These are phyloP conservation scores for Athalia cordata DNA, from an alignment of 2,888 invertebrate genomes.

Conservation along the genomic window DNA sequence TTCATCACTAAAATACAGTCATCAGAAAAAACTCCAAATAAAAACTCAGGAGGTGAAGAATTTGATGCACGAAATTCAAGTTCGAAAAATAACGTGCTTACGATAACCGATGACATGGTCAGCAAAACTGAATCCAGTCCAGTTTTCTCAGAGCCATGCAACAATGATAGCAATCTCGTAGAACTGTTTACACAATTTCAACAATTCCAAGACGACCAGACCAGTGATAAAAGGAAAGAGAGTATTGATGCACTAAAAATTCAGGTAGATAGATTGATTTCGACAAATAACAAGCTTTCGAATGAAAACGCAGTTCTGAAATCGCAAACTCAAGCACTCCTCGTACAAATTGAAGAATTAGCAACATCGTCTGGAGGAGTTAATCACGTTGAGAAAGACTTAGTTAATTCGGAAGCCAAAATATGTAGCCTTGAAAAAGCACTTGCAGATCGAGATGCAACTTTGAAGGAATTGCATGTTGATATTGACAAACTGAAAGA, in stretches of 20 bases:
- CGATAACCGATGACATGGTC: background rate
- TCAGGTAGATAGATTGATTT: slow-evolving; percentile 51
- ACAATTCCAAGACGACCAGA: slow-evolving; percentile 60
- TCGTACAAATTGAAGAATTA: background rate
- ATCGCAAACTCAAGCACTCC: background rate
- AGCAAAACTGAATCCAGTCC: background rate
- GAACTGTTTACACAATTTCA: slow-evolving; percentile 57
- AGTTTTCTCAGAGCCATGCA: background rate
- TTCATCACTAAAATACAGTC: background rate
- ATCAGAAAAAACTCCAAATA: background rate
- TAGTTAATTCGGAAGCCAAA: background rate
- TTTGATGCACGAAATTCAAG: background rate
- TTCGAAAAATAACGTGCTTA: background rate
- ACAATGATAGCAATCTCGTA: background rate
- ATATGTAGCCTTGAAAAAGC: slow-evolving; percentile 11
- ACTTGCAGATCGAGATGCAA: slow-evolving; percentile 27
- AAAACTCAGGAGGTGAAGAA: background rate
- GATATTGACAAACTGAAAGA: slow-evolving; percentile 39
- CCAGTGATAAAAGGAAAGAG: slow-evolving; percentile 53
- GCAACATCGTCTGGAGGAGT: background rate
- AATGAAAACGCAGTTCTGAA: slow-evolving; percentile 52
- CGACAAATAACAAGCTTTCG: slow-evolving; percentile 55
- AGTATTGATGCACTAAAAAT: slow-evolving; percentile 7
- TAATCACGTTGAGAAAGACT: slow-evolving; percentile 4
- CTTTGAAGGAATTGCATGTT: slow-evolving; percentile 19